Conservation (phyloP, 1,140 invertebrate genomes). For the Philotrypesis tridentata region DNA sequence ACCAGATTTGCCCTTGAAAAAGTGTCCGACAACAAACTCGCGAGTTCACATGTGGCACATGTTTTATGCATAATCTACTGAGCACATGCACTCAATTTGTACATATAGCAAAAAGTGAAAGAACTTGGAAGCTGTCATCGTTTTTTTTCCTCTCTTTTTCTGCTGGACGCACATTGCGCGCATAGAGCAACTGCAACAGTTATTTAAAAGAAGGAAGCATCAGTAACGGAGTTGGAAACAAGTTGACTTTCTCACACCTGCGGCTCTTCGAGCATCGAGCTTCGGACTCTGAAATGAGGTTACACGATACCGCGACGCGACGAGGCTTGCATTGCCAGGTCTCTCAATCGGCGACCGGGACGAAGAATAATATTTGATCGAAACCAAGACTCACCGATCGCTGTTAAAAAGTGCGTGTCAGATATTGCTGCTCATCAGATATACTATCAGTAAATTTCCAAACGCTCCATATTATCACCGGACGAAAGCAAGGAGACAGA, state of each 20-base stretch:
- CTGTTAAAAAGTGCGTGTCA: background rate
- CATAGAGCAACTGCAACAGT: background rate
- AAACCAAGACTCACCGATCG: background rate
- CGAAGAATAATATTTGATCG: background rate
- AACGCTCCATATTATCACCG: background rate
- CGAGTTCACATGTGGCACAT: too few species aligned
- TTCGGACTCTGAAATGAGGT: conserved; percentile 31
- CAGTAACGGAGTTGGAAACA: background rate
- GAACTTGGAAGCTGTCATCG: too few species aligned
- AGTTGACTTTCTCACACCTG: background rate
- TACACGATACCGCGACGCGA: conserved; percentile 18
- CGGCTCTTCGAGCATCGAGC: background rate
- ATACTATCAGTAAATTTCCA: background rate
- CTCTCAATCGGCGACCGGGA: background rate
- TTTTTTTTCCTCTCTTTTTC: background rate
- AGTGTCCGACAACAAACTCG: background rate
- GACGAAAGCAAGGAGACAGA: background rate
- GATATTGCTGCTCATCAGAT: background rate
- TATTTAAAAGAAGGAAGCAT: background rate
- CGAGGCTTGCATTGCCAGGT: background rate
- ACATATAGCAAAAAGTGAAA: too few species aligned
- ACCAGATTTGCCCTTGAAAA: conserved; percentile 29
- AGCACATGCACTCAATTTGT: too few species aligned
- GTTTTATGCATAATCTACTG: too few species aligned
- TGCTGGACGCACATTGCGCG: background rate